These are phyloP conservation scores for Scyliorhinus canicula DNA, from an alignment of 2,797 vertebrate genomes.

Conservation along the genomic window DNA sequence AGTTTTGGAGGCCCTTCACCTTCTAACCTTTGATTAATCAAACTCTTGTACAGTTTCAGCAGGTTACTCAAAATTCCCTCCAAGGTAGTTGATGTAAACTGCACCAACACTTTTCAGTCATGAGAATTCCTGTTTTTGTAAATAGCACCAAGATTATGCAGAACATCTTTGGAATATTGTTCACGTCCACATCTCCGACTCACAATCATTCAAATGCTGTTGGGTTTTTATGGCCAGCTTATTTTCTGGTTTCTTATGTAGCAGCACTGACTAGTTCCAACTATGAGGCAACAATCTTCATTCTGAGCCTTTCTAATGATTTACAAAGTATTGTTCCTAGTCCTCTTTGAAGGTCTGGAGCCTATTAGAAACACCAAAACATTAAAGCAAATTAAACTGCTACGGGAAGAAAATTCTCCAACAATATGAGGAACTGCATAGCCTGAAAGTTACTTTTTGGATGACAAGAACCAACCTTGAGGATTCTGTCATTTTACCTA, in stretches of 20 bases:
- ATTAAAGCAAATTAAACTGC: background rate
- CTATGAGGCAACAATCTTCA: background rate
- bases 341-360: background rate
- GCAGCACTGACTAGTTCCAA: background rate
- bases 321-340: background rate
- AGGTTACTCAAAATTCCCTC: too few relatives aligned
- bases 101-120: background rate
- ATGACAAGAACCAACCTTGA: background rate
- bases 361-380: background rate
- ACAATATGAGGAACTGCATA: background rate
- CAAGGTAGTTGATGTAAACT: too few relatives aligned
- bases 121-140: background rate
- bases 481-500: background rate
- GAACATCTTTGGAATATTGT: background rate
- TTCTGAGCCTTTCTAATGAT: background rate
- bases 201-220: background rate
- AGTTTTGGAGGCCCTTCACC: background rate
- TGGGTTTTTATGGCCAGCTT: background rate
- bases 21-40: background rate
- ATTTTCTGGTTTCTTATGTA: background rate
- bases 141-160: background rate
- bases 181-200: background rate
- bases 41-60: background rate
- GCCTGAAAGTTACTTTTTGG: background rate
- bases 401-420: background rate